Conservation (phyloP, 2,113 vertebrate genomes). For the Numida meleagris region DNA sequence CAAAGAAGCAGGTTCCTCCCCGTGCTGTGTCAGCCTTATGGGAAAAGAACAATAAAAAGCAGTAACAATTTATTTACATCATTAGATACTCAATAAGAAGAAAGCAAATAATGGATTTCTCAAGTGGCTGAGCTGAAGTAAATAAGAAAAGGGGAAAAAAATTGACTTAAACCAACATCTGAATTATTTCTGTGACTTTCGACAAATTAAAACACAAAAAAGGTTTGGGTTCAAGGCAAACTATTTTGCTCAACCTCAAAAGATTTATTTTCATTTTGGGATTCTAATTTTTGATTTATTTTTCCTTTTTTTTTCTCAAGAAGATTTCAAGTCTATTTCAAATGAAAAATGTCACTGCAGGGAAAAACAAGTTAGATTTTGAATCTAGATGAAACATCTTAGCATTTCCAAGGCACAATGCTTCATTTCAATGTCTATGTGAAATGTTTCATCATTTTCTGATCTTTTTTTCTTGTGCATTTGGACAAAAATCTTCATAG, state of each 20-base stretch:
- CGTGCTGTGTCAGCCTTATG: neutral
- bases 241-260: neutral
- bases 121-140: neutral
- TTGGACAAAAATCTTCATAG: neutral
- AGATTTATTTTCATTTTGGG: neutral
- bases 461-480: neutral
- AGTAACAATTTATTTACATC: conserved; percentile 23
- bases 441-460: neutral
- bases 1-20: neutral
- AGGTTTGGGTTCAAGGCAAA: neutral
- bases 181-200: neutral
- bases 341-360: neutral
- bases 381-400: neutral
- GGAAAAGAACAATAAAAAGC: conserved; percentile 14
- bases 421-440: neutral
- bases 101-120: conserved; percentile 20
- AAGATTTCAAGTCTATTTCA: neutral
- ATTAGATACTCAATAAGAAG: neutral
- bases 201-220: neutral
- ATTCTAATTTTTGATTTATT: neutral
- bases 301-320: neutral
- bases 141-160: neutral
- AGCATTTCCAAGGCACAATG: neutral
- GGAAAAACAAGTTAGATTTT: neutral
- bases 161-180: neutral